phyloP scores from a whole-genome alignment of 2,888 invertebrate genomes.

The Micropterix aruncella region DNA sequence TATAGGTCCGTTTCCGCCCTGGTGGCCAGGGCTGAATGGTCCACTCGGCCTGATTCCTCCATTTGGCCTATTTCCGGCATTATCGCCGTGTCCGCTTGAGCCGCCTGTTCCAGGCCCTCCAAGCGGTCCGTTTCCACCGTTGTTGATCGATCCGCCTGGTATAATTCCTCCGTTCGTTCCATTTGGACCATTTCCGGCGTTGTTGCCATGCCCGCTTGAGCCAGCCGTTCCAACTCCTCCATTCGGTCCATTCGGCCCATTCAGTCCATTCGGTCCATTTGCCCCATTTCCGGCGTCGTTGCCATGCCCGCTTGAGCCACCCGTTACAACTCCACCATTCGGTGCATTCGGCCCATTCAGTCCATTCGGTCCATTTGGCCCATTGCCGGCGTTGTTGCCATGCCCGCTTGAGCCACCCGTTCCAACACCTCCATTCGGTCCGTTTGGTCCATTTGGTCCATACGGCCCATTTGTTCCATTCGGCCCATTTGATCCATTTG shows the following conservation, averaged over 20 bases:
- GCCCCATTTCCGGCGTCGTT: not conserved
- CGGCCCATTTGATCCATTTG: constrained; percentile 13
- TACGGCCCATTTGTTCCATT: constrained; percentile 11
- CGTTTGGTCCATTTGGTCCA: constrained; percentile 9
- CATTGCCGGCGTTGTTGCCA: constrained; percentile 5
- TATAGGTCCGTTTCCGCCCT: no score
- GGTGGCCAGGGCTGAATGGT: no score
- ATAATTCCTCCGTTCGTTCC: constrained; percentile 2
- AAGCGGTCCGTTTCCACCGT: no score
- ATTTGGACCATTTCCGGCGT: not conserved
- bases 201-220: not conserved
- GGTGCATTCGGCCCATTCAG: constrained; percentile 11
- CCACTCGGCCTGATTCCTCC: no score
- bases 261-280: not conserved
- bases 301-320: constrained; percentile 5
- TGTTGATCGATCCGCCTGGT: constrained; percentile 2
- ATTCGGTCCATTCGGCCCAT: constrained; percentile 2
- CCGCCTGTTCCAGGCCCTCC: no score
- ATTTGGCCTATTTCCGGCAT: not conserved
- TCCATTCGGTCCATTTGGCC: not conserved
- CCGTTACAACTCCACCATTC: constrained; percentile 16
- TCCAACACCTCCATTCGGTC: constrained; percentile 1
- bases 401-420: not conserved
- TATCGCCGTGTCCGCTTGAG: constrained; percentile 5
- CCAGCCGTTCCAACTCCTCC: constrained; percentile 5